Evolutionary conservation across 1,140 invertebrate genomes (phyloP).

Genomic region (Cydia fagiglandana): DNA sequence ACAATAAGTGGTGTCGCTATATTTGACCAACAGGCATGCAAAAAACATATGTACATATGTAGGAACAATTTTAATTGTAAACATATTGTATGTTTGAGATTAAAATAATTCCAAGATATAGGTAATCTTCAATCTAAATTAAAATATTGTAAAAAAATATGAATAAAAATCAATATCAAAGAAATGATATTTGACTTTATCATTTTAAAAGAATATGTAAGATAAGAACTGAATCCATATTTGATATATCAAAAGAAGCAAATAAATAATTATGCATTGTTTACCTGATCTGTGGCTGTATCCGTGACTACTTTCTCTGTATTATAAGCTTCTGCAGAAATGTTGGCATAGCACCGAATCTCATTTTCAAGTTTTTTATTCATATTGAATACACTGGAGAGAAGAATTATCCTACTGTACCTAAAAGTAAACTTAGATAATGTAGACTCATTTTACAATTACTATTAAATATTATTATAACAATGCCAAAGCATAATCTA

Average conservation of each 20-base stretch:
- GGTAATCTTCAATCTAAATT: too few relatives aligned
- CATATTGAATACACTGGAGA: neutral
- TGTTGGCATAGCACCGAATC: constrained; percentile 59
- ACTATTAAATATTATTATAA: neutral
- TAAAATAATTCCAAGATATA: too few relatives aligned
- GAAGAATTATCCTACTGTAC: neutral
- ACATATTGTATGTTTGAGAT: too few relatives aligned
- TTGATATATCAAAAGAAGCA: constrained; percentile 27
- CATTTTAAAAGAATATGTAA: neutral
- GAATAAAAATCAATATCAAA: too few relatives aligned
- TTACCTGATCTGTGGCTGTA: constrained; percentile 81
- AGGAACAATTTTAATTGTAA: too few relatives aligned
- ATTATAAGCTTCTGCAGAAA: constrained; percentile 59
- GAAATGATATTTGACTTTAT: too few relatives aligned
- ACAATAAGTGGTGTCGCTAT: too few relatives aligned
- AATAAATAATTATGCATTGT: constrained; percentile 39
- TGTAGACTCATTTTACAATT: neutral
- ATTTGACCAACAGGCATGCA: too few relatives aligned
- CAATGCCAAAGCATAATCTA: constrained; percentile 1
- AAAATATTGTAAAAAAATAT: too few relatives aligned
- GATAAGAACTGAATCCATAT: neutral
- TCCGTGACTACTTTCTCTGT: constrained; percentile 75
- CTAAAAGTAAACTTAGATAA: neutral
- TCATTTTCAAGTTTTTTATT: constrained; percentile 58
- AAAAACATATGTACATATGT: too few relatives aligned